A percentile compares a stretch with the other conserved stretches of the same genome.
Conservation (phyloP, 1,140 invertebrate species). For the Lepidotrigona ventralis region DNA sequence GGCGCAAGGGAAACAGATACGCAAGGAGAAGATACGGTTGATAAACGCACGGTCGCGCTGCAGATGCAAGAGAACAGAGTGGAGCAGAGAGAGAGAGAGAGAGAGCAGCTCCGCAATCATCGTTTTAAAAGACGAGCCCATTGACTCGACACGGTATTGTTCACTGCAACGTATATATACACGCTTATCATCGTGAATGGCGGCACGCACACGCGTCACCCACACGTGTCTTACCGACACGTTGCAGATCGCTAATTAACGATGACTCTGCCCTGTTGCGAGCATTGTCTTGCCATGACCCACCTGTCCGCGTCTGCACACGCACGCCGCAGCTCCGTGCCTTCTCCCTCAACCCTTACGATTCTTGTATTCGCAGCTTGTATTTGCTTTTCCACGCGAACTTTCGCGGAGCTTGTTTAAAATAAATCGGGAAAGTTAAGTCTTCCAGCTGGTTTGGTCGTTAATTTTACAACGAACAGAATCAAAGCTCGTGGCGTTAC, state of each 20-base stretch:
- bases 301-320: conserved; percentile 65
- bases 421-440: neutral
- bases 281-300: conserved; percentile 69
- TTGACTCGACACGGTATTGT: conserved; percentile 68
- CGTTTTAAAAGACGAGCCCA: conserved; percentile 65
- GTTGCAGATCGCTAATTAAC: conserved; percentile 75
- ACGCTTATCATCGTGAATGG: too few relatives aligned
- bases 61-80: neutral
- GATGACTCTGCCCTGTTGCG: conserved; percentile 66
- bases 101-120: conserved; percentile 48
- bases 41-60: conserved; percentile 32
- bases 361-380: neutral
- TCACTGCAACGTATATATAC: conserved; percentile 20
- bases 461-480: neutral
- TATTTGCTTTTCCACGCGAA: neutral
- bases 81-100: neutral
- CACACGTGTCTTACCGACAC: conserved; percentile 63
- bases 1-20: neutral
- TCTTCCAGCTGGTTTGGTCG: neutral
- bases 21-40: conserved; percentile 4
- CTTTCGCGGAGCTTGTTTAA: neutral
- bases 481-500: too few relatives aligned
- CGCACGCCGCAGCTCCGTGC: conserved; percentile 58
- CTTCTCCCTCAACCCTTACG: neutral
- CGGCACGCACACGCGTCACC: conserved; percentile 8